Evolutionary conservation across 1,140 invertebrate species (phyloP), one percentile per base, ranked within the genome.

Genomic region (Idris sp.): DNA sequence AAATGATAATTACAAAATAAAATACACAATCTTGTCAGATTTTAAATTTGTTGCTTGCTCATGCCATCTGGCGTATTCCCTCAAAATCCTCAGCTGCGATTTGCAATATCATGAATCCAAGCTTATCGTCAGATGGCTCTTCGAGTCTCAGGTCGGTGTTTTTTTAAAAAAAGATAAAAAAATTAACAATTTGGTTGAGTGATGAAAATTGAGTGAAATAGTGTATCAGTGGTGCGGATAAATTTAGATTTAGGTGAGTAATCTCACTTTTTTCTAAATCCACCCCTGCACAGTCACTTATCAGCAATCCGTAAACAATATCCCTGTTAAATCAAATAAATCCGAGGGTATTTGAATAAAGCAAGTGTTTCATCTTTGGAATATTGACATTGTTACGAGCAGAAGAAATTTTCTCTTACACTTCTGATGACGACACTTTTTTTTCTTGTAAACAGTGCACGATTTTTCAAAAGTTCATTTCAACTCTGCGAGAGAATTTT

Each of bases 181-280:
- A 69, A 62, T 56, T 44, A 59, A 78, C 67, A 68, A 69, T 73
- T 68, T 53, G 76, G 67, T 33, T 40, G 64, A 71, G 76, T 74
- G 74, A 76, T 76, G 77, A 75, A 78, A 82, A 79, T 74, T 76
- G 28, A 74, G 80, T 77, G 79, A 82, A 80, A 81, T 83, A 80
- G 74, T 81, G 75, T 68, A 79, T 61, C 76, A 74, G 68, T 77
- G 64, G 77, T 61, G 71, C 46, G 71, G 76, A 59, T 79, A 79
- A 72, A 53, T 69, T 81, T 79, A 81, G 79, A 83, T 72, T 69
- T 62, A 79, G 80, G 82, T 83, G 76, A 82, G 81, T 78, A 72
- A 40, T 59, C 31, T 46, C 31, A 58, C 19, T 51, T 62, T 62
- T 74, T 51, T 68, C 35, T 25, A 38, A n/a, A n/a, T n/a, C n/a